Evolutionary conservation across 2,888 invertebrate species (phyloP), one percentile per base, ranked within the genome.

Genomic region (Cheiracanthium punctorium): DNA sequence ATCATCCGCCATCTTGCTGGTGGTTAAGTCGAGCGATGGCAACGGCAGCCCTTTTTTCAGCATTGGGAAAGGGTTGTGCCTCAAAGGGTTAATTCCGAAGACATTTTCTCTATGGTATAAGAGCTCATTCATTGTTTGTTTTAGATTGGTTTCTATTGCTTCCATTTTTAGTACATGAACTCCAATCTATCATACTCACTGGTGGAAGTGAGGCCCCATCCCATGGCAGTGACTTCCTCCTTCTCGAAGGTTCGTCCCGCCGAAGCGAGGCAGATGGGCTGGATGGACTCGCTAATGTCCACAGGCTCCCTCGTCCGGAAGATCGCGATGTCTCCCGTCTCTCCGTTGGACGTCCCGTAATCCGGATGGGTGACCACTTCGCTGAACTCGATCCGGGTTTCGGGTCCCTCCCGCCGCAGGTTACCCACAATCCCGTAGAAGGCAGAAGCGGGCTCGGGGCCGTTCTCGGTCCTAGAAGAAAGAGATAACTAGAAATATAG

Each of bases 361-460:
- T 48, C 20, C 0, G 80, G 80, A 67, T 87, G 81, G 2, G 79
- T 29, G 7, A 58, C 67, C 10, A 87, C 72, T 29, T 87, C 87
- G 7, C 52, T 52, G 58, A 87, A 87, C 5, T 48, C 28, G 2
- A 87, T 71, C 20, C 73, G 74, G 12, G 72, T 76, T n/a, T 87
- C 76, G 0, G 87, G 87, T 2, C 87, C 81, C 30, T 72, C 58
- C 4, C 81, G 80, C n/a, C 29, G 33, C 12, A 64, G 33, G 37
- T 81, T 87, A 7, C 87, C 87, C 8, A 77, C 41, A 41, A 87
- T 87, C 4, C 87, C 87, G 37, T 72, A 81, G 52, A 81, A 87
- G 0, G 72, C 37, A 0, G 76, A n/a, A 0, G 87, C 87, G 1
- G 87, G 87, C 14, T 76, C 81, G 1, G 43, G 72, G 0, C 71